Percentiles rank a stretch among this genome's conserved stretches.
phyloP scores from a whole-genome alignment of 1,140 invertebrate species.

The Eueides isabella region DNA sequence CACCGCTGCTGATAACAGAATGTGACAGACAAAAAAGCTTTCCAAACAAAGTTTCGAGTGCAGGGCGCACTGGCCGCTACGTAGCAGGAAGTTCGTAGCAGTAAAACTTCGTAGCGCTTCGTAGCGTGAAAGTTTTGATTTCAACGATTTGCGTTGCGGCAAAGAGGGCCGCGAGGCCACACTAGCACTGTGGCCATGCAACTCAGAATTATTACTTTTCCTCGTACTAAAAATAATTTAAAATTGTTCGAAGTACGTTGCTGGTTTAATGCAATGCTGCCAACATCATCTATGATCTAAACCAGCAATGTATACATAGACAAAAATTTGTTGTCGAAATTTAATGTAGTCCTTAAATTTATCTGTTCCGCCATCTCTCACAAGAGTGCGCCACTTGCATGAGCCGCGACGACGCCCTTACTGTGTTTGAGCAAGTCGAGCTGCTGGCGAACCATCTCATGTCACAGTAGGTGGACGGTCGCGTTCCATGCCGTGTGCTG shows the following conservation, averaged over 20 bases:
- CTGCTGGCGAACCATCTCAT: conserved; percentile 54
- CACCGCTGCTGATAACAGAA: conserved; percentile 71
- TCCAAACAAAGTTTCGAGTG: conserved; percentile 79
- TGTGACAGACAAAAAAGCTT: conserved; percentile 79
- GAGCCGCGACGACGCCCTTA: conserved; percentile 67
- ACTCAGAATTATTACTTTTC: conserved; percentile 41
- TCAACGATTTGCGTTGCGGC: conserved; percentile 80
- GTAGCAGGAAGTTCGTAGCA: conserved; percentile 82
- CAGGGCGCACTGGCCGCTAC: conserved; percentile 65
- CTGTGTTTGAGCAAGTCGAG: conserved; percentile 56
- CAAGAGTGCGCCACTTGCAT: conserved; percentile 78
- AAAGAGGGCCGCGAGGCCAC: conserved; percentile 74
- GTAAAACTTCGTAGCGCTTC: conserved; percentile 80
- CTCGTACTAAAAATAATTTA: conserved; percentile 11
- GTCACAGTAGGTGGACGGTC: conserved; percentile 51
- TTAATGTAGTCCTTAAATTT: conserved; percentile 54
- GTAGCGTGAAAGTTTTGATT: conserved; percentile 82
- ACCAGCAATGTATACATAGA: conserved; percentile 34
- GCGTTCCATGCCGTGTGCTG: conserved; percentile 60
- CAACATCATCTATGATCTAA: background rate
- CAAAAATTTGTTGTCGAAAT: background rate
- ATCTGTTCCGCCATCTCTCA: conserved; percentile 75
- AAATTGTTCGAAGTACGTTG: conserved; percentile 32
- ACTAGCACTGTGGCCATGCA: conserved; percentile 67
- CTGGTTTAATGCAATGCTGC: background rate